Percentiles rank a stretch among this genome's conserved stretches.
These are phyloP conservation scores for Eupeodes corollae DNA, from an alignment of 1,140 invertebrate genomes.

Conservation along the genomic window DNA sequence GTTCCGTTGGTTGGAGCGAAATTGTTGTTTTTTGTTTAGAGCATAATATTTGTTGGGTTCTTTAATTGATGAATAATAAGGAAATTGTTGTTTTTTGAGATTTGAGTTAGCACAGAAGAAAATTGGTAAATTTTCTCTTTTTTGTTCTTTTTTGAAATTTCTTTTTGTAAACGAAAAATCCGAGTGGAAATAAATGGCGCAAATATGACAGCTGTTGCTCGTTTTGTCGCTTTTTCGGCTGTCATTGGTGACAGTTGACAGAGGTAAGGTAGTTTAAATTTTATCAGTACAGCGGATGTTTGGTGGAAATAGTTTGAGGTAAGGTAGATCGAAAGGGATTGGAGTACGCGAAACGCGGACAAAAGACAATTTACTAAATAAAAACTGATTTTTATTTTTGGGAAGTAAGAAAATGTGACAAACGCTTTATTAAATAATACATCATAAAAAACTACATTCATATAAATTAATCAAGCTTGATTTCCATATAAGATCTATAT, in stretches of 20 bases:
- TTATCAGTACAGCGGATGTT: too few species aligned
- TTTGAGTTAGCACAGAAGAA: slow-evolving; percentile 11
- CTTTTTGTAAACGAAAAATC: slow-evolving; percentile 9
- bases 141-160: slow-evolving; percentile 8
- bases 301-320: too few species aligned
- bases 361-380: too few species aligned
- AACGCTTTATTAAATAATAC: too few species aligned
- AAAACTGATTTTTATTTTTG: too few species aligned
- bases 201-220: slow-evolving; percentile 9
- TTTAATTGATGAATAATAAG: not conserved
- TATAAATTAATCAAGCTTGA: too few species aligned
- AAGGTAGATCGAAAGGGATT: too few species aligned
- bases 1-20: not conserved
- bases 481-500: too few species aligned
- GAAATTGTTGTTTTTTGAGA: slow-evolving; percentile 4
- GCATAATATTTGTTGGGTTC: slow-evolving; percentile 2
- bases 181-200: slow-evolving; percentile 12
- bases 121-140: slow-evolving; percentile 18
- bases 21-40: slow-evolving; percentile 3
- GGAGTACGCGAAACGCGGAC: too few species aligned
- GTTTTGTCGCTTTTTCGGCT: not conserved
- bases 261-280: not conserved
- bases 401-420: too few species aligned
- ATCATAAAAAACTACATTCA: too few species aligned
- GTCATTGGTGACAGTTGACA: not conserved